Evolutionary conservation across 1,140 invertebrate genomes (phyloP).

Genomic region (Zaprionus ghesquierei): DNA sequence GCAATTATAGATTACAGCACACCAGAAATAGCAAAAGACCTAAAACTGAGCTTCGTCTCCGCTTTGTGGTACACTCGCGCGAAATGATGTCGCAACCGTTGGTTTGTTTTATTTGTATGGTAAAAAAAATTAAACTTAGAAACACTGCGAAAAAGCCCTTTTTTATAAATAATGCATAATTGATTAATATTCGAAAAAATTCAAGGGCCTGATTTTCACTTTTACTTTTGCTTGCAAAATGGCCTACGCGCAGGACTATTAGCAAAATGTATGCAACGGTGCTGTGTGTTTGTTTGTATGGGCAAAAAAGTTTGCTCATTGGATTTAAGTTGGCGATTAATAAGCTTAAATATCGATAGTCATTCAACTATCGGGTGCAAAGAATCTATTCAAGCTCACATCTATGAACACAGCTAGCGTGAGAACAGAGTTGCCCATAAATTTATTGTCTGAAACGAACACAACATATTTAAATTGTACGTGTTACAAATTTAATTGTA

Average conservation of each 20-base stretch:
- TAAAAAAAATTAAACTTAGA: conserved; percentile 23
- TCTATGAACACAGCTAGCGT: neutral
- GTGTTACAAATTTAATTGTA: neutral
- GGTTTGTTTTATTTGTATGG: neutral
- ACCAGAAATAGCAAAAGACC: conserved; percentile 26
- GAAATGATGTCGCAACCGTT: conserved; percentile 9
- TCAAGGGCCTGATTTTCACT: conserved; percentile 76
- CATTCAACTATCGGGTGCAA: neutral
- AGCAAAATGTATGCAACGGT: conserved; percentile 30
- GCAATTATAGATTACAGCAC: conserved; percentile 72
- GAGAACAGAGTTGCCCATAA: conserved; percentile 20
- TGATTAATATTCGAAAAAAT: conserved; percentile 57
- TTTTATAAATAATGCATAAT: conserved; percentile 64
- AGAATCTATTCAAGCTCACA: too few relatives aligned
- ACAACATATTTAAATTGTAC: neutral
- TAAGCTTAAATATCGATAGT: neutral
- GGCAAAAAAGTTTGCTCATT: conserved; percentile 6
- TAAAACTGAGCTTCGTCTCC: neutral
- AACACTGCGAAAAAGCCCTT: conserved; percentile 8
- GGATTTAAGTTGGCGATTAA: neutral
- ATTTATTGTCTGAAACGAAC: conserved; percentile 3
- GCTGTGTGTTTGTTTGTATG: conserved; percentile 8
- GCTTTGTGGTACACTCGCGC: conserved; percentile 7
- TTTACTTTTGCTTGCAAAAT: conserved; percentile 69
- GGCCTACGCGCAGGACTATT: conserved; percentile 64